Evolutionary conservation across 2,113 vertebrate species (phyloP), one percentile per base, ranked within the genome.

Genomic region (Peromyscus polionotus): DNA sequence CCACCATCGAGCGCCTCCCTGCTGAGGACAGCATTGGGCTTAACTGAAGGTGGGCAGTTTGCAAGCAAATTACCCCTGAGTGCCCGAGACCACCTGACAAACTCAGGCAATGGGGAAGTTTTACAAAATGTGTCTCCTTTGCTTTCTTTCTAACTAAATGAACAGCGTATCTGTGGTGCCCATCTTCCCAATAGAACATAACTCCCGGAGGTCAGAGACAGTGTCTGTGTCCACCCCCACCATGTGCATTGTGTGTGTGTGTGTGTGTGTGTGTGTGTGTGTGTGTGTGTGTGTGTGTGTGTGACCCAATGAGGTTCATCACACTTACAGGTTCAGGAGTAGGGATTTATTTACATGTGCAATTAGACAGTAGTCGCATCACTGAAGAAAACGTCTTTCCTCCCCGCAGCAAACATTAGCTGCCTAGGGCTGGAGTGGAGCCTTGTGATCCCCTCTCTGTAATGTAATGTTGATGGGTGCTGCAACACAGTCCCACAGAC

Each of bases 21-120:
- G 51, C 0, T 0, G 65, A 57, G 61, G 17, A 19, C 3, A 1
- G 33, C 19, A 0, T 9, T 45, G 39, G 85, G 63, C 89, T 93
- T 7, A 63, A 36, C 63, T 0, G 24, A 80, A 96, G 80, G 89
- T 1, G 0, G 83, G 83, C 77, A 84, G 79, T 87, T 94, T 24
- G 89, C 9, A 59, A 94, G 94, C 92, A 97, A 95, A 94, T 65
- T 70, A 92, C 88, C 72, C 61, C 7, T 3, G 26, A 36, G 28
- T 1, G 45, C 79, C 79, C 75, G 59, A 77, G 17, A 70, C 45
- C 0, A 16, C 92, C 76, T 65, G 70, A 92, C 57, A 42, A 39
- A 45, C 26, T 7, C 48, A 51, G 80, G 57, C 12, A 42, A 65
- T 11, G 24, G 39, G 39, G 10, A 45, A 19, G 59, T 42, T 84